Base-by-base conservation (phyloP, 2,888 invertebrate genomes). In the Griposia aprilina region DNA sequence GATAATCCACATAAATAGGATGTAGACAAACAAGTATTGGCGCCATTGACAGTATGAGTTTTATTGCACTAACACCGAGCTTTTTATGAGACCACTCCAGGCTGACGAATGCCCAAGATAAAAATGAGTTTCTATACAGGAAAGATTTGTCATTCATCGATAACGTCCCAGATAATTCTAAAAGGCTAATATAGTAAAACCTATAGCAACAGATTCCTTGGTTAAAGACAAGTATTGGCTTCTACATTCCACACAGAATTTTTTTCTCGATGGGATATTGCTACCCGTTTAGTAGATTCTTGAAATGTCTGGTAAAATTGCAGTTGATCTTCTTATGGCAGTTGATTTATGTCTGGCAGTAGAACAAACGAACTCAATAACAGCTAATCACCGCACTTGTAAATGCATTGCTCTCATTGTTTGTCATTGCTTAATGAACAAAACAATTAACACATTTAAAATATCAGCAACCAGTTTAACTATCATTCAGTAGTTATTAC, bases 41-140 rank as follows among this genome's bases (percentile, higher is more conserved):
- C 87, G 87, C 87, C 90, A 82, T 66, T 81, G 79, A 78, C 70
- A 52, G 73, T 76, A 85, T 81, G 70, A 76, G 83, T 82, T 83
- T 84, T 86, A 89, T 86, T 75, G 79, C 84, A 62, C 36, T 75
- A 63, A 63, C 66, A 71, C 67, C 36, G 41, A 73, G 67, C 65
- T 83, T 84, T 83, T 85, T 82, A 83, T 72, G 80, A 63, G 78
- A 80, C 71, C 78, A 72, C 82, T 85, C 67, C 26, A n/a, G 36
- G 67, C 66, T 67, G 83, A 87, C 73, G 50, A 81, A 80, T 83
- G 48, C 57, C 57, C 68, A 30, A 70, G 76, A 80, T 83, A 84
- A 73, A 85, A 78, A 75, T 63, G 45, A 57, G 15, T 68, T 59
- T 74, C 79, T 52, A 60, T 65, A 26, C 60, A 75, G 57, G 83